A percentile compares a stretch with the other conserved stretches of the same genome.
Conservation (phyloP, 2,113 vertebrate genomes). For the Chrysemys picta region DNA sequence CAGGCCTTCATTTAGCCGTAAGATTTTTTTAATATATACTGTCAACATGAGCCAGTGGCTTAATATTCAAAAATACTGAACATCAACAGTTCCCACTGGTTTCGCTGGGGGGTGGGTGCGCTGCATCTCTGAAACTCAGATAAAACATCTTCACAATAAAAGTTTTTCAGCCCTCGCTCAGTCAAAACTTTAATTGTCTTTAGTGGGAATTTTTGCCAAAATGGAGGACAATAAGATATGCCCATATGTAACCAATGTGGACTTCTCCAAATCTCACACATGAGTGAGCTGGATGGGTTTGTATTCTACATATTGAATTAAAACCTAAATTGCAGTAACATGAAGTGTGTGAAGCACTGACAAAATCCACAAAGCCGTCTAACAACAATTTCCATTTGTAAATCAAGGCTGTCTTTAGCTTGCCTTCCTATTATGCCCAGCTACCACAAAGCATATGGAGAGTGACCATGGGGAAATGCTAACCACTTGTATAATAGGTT, state of each 20-base stretch:
- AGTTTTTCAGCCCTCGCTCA: background rate
- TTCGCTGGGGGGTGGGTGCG: background rate
- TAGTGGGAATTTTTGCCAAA: background rate
- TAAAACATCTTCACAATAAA: background rate
- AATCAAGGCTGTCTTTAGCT: background rate
- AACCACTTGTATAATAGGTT: background rate
- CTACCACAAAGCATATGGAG: background rate
- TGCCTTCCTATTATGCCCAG: background rate
- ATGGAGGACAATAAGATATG: background rate
- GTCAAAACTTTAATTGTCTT: background rate
- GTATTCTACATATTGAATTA: background rate
- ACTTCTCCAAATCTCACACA: background rate
- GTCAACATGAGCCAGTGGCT: too few species aligned
- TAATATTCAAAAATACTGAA: too few species aligned
- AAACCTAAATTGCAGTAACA: background rate
- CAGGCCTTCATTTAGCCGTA: too few species aligned
- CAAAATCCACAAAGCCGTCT: background rate
- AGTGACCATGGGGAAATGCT: background rate
- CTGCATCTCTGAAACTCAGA: background rate
- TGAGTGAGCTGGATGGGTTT: background rate
- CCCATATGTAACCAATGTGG: background rate
- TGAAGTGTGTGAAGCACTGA: background rate
- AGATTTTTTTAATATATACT: background rate
- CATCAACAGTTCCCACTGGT: too few species aligned
- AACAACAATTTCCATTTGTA: background rate